Evolutionary conservation across 2,113 vertebrate species (phyloP).

Genomic region (Carlito syrichta): DNA sequence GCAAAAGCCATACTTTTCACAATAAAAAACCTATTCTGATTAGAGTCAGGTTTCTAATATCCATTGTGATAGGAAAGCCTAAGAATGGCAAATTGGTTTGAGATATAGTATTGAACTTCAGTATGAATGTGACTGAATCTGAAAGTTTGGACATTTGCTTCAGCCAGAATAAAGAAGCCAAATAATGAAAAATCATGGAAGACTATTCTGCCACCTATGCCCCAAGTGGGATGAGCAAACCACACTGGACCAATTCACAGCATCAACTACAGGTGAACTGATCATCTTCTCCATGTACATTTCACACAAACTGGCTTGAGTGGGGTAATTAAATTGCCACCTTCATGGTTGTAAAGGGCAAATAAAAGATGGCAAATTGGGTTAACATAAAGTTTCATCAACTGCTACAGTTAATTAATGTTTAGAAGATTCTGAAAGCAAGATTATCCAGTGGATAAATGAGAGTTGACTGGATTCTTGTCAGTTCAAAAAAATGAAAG

Average conservation of each 20-base stretch:
- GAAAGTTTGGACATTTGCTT: slow-evolving; percentile 36
- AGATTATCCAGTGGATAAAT: slow-evolving; percentile 52
- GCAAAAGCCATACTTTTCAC: slow-evolving; percentile 72
- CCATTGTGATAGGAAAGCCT: slow-evolving; percentile 37
- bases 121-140: slow-evolving; percentile 32
- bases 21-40: slow-evolving; percentile 45
- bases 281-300: neutral
- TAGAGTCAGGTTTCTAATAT: slow-evolving; percentile 51
- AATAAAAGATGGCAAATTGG: slow-evolving; percentile 14
- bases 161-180: slow-evolving; percentile 48
- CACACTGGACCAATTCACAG: neutral
- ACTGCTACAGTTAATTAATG: neutral
- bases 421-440: slow-evolving; percentile 40
- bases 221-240: neutral
- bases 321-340: neutral
- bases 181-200: slow-evolving; percentile 40
- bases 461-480: slow-evolving; percentile 51
- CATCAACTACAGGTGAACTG: slow-evolving; percentile 18
- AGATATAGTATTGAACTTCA: slow-evolving; percentile 13
- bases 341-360: slow-evolving; percentile 8
- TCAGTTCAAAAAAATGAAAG: slow-evolving; percentile 23
- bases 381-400: slow-evolving; percentile 34
- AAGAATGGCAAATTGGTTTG: slow-evolving; percentile 7
- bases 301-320: neutral
- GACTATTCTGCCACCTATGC: neutral